A percentile compares a stretch with the other conserved stretches of the same genome.
These are phyloP conservation scores for Drosophila greeni DNA, from an alignment of 2,888 invertebrate species.

Conservation along the genomic window DNA sequence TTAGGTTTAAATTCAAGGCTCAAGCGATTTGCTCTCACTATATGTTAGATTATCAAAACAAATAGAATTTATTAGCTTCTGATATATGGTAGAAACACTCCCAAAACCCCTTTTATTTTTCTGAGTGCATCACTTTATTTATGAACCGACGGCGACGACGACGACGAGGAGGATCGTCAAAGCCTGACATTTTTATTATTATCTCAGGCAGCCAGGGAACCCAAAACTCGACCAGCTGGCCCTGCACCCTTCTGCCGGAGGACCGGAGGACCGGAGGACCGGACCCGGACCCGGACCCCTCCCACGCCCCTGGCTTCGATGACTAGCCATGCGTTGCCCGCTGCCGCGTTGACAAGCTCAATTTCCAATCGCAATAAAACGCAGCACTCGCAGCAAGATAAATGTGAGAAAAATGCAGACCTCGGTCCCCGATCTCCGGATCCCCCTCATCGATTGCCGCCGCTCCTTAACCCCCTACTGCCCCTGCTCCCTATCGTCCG, in stretches of 20 bases:
- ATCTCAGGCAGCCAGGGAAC: conserved; percentile 48
- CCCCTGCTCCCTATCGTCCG: conserved; percentile 35
- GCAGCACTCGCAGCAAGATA: conserved; percentile 71
- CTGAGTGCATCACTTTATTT: conserved; percentile 73
- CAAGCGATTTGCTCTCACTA: background rate
- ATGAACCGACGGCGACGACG: conserved; percentile 62
- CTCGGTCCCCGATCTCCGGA: conserved; percentile 23
- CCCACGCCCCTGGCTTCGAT: conserved; percentile 32
- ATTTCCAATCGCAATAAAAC: conserved; percentile 75
- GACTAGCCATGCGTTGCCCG: conserved; percentile 67
- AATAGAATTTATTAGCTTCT: too few relatives aligned
- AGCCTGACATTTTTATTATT: conserved; percentile 77
- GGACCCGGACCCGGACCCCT: background rate
- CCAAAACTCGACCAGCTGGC: conserved; percentile 66
- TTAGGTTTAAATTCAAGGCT: background rate
- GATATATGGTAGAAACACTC: background rate
- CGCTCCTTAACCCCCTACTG: conserved; percentile 3
- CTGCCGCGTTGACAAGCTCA: conserved; percentile 70
- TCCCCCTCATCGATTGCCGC: conserved; percentile 2
- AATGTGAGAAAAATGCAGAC: conserved; percentile 75
- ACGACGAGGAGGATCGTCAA: conserved; percentile 52
- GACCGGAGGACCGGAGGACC: background rate
- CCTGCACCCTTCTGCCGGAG: conserved; percentile 18
- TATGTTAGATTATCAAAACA: too few relatives aligned
- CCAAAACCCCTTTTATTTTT: conserved; percentile 23